These are phyloP conservation scores for Caenorhabditis macrosperma DNA, from an alignment of 2,888 invertebrate genomes.

Conservation along the genomic window DNA sequence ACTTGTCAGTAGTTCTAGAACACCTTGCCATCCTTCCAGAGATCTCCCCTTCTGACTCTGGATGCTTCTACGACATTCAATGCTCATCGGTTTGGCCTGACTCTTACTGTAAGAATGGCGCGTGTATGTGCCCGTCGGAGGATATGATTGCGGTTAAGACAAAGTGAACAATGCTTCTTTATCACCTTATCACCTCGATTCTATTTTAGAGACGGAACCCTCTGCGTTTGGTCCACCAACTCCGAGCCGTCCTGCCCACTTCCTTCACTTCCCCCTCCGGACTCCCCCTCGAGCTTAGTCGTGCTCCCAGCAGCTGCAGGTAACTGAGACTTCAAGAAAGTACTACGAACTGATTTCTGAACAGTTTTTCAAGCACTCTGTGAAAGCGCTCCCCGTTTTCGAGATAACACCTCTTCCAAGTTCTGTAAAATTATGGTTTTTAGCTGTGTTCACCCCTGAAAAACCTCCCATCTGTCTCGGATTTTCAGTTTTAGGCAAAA, in stretches of 20 bases:
- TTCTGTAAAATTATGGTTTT: too few species aligned
- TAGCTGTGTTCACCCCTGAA: background rate
- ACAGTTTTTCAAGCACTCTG: too few species aligned
- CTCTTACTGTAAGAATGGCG: slow-evolving; percentile 68
- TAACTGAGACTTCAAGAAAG: too few species aligned
- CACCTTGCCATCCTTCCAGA: slow-evolving; percentile 51
- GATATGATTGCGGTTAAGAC: slow-evolving; percentile 72
- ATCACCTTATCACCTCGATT: background rate
- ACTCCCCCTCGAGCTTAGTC: slow-evolving; percentile 66
- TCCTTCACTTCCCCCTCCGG: slow-evolving; percentile 70
- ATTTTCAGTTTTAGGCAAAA: slow-evolving; percentile 52
- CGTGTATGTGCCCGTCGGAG: slow-evolving; percentile 69
- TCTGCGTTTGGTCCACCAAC: slow-evolving; percentile 67
- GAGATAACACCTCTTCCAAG: too few species aligned
- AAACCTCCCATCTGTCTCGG: too few species aligned
- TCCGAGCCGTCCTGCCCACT: slow-evolving; percentile 69
- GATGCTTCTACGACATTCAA: slow-evolving; percentile 71
- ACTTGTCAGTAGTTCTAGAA: background rate
- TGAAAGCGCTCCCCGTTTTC: too few species aligned
- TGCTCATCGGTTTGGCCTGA: slow-evolving; percentile 72
- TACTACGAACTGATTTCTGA: too few species aligned
- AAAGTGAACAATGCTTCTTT: slow-evolving; percentile 48
- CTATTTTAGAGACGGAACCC: slow-evolving; percentile 65
- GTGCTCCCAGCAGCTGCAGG: slow-evolving; percentile 66
- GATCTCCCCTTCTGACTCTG: slow-evolving; percentile 69